phyloP scores from a whole-genome alignment of 2,113 vertebrate genomes.

The Syngnathus floridae region DNA sequence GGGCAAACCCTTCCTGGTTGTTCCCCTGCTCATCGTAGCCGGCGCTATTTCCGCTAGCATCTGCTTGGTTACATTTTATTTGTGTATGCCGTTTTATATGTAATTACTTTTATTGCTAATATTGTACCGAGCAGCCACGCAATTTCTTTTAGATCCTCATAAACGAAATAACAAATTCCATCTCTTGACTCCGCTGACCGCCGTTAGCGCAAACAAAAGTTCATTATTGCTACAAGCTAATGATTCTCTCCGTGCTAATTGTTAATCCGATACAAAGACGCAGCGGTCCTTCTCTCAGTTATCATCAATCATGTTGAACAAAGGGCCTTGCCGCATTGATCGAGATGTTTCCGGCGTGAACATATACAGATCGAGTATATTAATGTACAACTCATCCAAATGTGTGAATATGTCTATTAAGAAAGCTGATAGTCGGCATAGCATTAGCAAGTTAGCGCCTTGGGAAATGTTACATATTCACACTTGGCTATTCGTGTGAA shows the following conservation, averaged over 20 bases:
- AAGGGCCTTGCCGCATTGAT: conserved; percentile 15
- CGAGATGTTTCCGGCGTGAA: conserved; percentile 15
- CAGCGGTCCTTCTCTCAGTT: conserved; percentile 23
- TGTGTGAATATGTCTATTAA: conserved; percentile 28
- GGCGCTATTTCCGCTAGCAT: too few relatives aligned
- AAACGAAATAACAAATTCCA: not conserved
- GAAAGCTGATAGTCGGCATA: conserved; percentile 24
- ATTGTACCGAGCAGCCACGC: too few relatives aligned
- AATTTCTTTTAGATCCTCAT: too few relatives aligned
- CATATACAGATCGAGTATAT: not conserved
- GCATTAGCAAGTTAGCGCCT: conserved; percentile 38
- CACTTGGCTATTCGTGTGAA: conserved; percentile 13
- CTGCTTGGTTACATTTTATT: too few relatives aligned
- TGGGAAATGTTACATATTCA: conserved; percentile 38
- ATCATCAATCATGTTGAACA: conserved; percentile 39
- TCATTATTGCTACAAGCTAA: conserved; percentile 58
- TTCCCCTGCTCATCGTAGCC: too few relatives aligned
- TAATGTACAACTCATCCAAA: not conserved
- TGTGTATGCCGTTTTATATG: too few relatives aligned
- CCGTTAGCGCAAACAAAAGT: conserved; percentile 29
- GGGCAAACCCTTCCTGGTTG: too few relatives aligned
- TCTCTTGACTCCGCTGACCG: not conserved
- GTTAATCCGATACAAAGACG: conserved; percentile 51
- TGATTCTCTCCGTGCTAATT: conserved; percentile 59
- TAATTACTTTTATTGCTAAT: too few relatives aligned